Evolutionary conservation across 1,140 invertebrate genomes (phyloP), one percentile per base, ranked within the genome.

Genomic region (Bombus terrestris): DNA sequence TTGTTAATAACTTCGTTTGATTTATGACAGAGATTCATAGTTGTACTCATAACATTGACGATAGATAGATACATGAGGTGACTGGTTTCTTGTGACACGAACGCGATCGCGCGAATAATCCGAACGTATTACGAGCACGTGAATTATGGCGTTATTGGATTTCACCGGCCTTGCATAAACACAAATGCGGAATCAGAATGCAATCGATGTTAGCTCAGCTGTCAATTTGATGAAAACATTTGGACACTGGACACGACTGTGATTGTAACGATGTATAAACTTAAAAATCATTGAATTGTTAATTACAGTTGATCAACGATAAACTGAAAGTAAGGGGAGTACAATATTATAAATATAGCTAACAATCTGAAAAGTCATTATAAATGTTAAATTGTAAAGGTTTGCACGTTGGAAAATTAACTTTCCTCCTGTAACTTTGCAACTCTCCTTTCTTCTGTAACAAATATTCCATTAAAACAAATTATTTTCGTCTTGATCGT

Each of bases 91-190:
- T 69, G 82, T 59, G 47, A 83, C 75, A 53, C 28, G 59, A 18
- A 32, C 59, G 43, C 73, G 10, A 69, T 37, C 53, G 25, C 39
- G n/a, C 4, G 64, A 83, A 83, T 71, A 78, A 83, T 78, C 82
- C 9, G 47, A 57, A 83, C 37, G 62, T 66, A 78, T 78, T 69
- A 47, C 74, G 66, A 69, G n/a, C 9, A 41, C 22, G 75, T 71
- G 74, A 84, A 78, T 84, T 84, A 84, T 78, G 75, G 12, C 57
- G 37, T n/a, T 71, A 78, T 84, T 84, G 74, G 75, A 57, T 59
- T 43, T 41, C 74, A 15, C 28, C 22, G 64, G 59, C 10, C 35
- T n/a, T n/a, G 75, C 22, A 53, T 76, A 85, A 81, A 80, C 57
- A 81, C 68, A 81, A 81, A 75, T 69, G 75, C 47, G 37, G 64